Evolutionary conservation across 2,113 vertebrate genomes (phyloP), one percentile per base, ranked within the genome.

Genomic region (Indicator maculatus): DNA sequence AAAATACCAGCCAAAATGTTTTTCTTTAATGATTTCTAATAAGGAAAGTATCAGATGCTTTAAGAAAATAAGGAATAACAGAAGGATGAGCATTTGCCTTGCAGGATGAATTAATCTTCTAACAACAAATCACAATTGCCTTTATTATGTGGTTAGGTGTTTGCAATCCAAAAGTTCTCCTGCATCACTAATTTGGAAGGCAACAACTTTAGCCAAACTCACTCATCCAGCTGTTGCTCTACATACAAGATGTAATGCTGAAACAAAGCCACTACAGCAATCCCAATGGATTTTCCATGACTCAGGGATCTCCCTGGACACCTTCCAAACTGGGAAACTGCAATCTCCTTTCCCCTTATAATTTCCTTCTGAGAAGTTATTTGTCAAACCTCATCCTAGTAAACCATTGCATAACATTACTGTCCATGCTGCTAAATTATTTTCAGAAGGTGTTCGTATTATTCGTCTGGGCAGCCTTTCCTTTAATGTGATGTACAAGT

Each of bases 261-360:
- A 96, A 93, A 88, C 56, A 77, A 56, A 92, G 91, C 79, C 73
- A 76, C 77, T 89, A 82, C 86, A 86, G 79, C 79, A 86, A 90
- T 88, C 91, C 85, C 91, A 81, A 31, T 67, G 95, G 89, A 86
- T 88, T 91, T 95, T 94, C 78, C 69, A 58, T 96, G 91, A 95
- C 86, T 95, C 81, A 47, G 90, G 95, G 88, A 96, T 90, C 92
- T 93, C 93, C 60, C 80, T 94, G 94, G 95, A 91, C 33, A 80
- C 79, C 31, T 80, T 94, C 93, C 91, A 96, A 91, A 65, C 33
- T 67, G 60, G 8, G 3, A 92, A 93, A 63, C 44, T 80, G 74
- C 58, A 95, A 67, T 93, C 52, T 77, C 86, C 60, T 88, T 92
- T 89, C 56, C 44, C 60, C 67, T 95, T 79, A n/a, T 64, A 87